Evolutionary conservation across 2,797 vertebrate genomes (phyloP), one percentile per base, ranked within the genome.

Genomic region (Masticophis lateralis): DNA sequence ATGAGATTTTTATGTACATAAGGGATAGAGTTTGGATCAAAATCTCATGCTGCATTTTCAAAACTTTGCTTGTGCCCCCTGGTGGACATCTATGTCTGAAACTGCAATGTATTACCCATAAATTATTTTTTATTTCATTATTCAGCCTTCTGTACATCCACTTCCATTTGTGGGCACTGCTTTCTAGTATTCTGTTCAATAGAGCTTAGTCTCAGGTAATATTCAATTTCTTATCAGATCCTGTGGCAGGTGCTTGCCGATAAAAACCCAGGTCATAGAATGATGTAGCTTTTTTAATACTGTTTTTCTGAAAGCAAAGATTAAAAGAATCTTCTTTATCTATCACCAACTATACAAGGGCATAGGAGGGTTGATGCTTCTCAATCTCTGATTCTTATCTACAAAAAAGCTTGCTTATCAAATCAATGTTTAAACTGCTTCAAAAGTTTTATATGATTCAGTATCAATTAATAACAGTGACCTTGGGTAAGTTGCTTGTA

Each of bases 401-500:
- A 79, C 51, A 47, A 79, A 79, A 79, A 51, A 12, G 51, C 20
- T 37, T 79, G 63, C 86, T 88, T 88, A 83, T 88, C 86, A 93
- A 93, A 89, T 86, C 56, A 87, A 90, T 69, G 79, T 90, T 89
- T 87, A 91, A 83, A 93, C 66, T 25, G 47, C 90, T 83, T 93
- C 86, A 91, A 86, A 93, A n/a, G 32, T 79, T 89, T 91, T 56
- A 89, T 91, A 93, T 32, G 79, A 93, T 91, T 93, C 90, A 86
- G 86, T 93, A 93, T 57, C 56, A 88, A 93, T 91, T 89, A 93
- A 93, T 91, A 93, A 91, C 25, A 22, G 57, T 79, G 87, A 93
- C 87, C 92, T 63, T 93, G 59, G 90, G 89, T 32, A 74, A 83
- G 87, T 60, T 69, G 47, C 22, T 63, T 86, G 37, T 51, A 43